Percentiles rank a stretch among this genome's conserved stretches.
These are phyloP conservation scores for Ochlodes sylvanus DNA, from an alignment of 2,888 invertebrate species.

Conservation along the genomic window DNA sequence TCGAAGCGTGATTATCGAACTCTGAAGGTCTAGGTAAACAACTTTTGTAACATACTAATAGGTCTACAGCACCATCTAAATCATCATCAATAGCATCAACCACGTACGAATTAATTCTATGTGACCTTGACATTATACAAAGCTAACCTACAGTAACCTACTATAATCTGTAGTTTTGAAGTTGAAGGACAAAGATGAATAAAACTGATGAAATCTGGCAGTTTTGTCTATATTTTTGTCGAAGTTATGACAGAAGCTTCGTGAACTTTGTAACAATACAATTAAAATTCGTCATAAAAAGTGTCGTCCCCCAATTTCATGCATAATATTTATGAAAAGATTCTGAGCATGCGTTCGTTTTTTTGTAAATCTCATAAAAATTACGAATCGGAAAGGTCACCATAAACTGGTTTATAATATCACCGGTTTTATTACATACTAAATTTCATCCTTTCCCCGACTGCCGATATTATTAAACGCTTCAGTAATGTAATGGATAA, in stretches of 20 bases:
- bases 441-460: conserved; percentile 28
- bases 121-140: background rate
- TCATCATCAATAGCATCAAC: no score
- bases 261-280: conserved; percentile 5
- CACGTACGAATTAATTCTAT: no score
- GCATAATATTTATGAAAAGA: conserved; percentile 10
- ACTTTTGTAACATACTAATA: no score
- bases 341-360: conserved; percentile 1
- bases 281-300: conserved; percentile 6
- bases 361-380: conserved; percentile 22
- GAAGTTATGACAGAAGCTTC: background rate
- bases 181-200: no score
- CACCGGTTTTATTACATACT: conserved; percentile 37
- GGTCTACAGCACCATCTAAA: no score
- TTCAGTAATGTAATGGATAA: no score
- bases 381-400: conserved; percentile 46
- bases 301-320: background rate
- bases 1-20: no score
- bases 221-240: background rate
- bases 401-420: conserved; percentile 46
- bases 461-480: background rate
- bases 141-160: background rate
- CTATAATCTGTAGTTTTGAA: no score
- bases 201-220: no score
- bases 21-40: no score